Base-by-base conservation (phyloP, 2,888 invertebrate species). In the Caenorhabditis angaria region DNA sequence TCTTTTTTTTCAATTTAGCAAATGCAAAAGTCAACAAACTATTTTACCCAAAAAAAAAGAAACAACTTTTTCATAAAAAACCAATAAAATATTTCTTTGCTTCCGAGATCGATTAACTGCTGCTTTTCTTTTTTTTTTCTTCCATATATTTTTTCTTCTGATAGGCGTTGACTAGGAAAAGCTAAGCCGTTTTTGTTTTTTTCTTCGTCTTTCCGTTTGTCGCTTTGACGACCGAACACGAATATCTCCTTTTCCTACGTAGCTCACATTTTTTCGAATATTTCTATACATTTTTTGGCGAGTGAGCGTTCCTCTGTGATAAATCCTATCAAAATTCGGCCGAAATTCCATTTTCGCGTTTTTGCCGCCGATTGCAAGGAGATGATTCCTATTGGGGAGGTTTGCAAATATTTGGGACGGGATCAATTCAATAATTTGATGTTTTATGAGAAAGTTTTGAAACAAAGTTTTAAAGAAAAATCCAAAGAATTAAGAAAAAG, bases 341-440 rank as follows among this genome's bases (percentile, higher is more conserved):
- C 41, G 41, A 41, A 10, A 41, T 18, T 41, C n/a, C n/a, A 41
- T 41, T 41, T 41, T 41, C 18, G 14, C 14, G 3, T 14, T 14
- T 18, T 14, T 41, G 14, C 18, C 18, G 3, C 18, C 6, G 14
- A 2, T 12, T 14, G 3, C 41, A 41, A 41, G 54, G 25, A 53
- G 28, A 71, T 71, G 80, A 80, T 80, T 64, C 80, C 80, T 2
- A 80, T 80, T 22, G 80, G 80, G 62, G 80, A 80, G 80, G 80
- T 80, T 54, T 22, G 24, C 14, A 5, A 20, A 25, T n/a, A 27
- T 54, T 54, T 27, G n/a, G n/a, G n/a, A n/a, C n/a, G n/a, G n/a
- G n/a, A n/a, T n/a, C n/a, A n/a, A n/a, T n/a, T n/a, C n/a, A n/a
- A n/a, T n/a, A n/a, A n/a, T n/a, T n/a, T n/a, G n/a, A n/a, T n/a